Evolutionary conservation across 2,888 invertebrate genomes (phyloP).

Genomic region (Petrolisthes cinctipes): DNA sequence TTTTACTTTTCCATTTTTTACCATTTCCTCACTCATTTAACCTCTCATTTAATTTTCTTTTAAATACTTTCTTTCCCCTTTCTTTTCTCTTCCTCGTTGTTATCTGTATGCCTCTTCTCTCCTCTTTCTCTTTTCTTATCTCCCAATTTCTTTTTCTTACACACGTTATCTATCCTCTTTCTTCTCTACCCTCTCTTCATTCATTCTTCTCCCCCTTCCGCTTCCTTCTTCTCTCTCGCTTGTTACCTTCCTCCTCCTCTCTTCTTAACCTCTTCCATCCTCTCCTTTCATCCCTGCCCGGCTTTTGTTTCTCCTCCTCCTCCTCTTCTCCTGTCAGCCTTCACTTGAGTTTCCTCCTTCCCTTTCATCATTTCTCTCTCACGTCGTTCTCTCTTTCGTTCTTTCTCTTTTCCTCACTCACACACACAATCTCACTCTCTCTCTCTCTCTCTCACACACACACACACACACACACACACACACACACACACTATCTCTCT

Average conservation of each 20-base stretch:
- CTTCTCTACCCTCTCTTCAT: neutral
- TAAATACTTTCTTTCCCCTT: neutral
- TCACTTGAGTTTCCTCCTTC: neutral
- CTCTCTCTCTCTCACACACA: neutral
- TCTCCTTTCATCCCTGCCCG: neutral
- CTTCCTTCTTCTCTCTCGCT: neutral
- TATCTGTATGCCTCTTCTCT: neutral
- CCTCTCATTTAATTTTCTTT: neutral
- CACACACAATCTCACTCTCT: neutral
- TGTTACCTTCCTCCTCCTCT: neutral
- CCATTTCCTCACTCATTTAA: neutral
- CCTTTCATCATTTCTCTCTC: neutral
- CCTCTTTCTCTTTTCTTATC: neutral
- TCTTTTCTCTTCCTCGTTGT: neutral
- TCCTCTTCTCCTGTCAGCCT: neutral
- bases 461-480: too few species aligned
- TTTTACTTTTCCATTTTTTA: too few species aligned
- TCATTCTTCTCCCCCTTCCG: neutral
- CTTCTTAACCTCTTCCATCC: neutral
- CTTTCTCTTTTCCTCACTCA: neutral
- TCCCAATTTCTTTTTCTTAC: neutral
- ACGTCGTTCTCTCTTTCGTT: neutral
- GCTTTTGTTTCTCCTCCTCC: neutral
- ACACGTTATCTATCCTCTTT: neutral
- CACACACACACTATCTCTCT: too few species aligned